Percentiles rank a stretch among this genome's conserved stretches.
These are phyloP conservation scores for Brachymystax lenok DNA, from an alignment of 2,797 vertebrate species.

Conservation along the genomic window DNA sequence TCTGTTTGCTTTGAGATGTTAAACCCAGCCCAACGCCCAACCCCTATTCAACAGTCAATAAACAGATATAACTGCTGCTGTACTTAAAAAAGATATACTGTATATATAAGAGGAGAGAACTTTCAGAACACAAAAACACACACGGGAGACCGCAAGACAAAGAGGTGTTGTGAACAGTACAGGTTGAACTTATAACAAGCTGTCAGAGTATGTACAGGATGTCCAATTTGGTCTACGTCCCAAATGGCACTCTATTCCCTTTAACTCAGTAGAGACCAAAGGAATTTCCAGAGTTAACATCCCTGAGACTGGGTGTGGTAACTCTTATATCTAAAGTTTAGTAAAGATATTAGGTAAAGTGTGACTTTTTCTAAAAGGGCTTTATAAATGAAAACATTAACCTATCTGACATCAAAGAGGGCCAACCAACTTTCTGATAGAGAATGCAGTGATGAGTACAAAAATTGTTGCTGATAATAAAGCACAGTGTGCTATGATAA, in stretches of 20 bases:
- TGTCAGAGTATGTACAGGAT: constrained; percentile 49
- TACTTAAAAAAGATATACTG: constrained; percentile 14
- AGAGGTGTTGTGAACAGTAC: constrained; percentile 31
- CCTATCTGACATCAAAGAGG: no score
- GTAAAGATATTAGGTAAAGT: no score
- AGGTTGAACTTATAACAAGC: constrained; percentile 48
- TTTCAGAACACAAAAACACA: constrained; percentile 27
- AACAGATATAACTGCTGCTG: constrained; percentile 8
- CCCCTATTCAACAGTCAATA: neutral
- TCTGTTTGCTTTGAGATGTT: constrained; percentile 17
- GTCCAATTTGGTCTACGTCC: constrained; percentile 26
- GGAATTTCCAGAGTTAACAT: no score
- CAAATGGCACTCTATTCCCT: neutral
- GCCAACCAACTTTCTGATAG: no score
- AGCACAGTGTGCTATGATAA: no score
- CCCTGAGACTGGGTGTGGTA: no score
- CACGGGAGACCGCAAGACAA: constrained; percentile 13
- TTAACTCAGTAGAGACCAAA: neutral
- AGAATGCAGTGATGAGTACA: no score
- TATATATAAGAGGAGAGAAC: constrained; percentile 8
- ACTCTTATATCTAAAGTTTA: no score
- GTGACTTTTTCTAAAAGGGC: no score
- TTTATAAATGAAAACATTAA: no score
- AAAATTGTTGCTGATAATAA: no score
- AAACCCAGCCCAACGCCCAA: constrained; percentile 1